These are phyloP conservation scores for Nettapus auritus DNA, from an alignment of 2,113 vertebrate genomes.

Conservation along the genomic window DNA sequence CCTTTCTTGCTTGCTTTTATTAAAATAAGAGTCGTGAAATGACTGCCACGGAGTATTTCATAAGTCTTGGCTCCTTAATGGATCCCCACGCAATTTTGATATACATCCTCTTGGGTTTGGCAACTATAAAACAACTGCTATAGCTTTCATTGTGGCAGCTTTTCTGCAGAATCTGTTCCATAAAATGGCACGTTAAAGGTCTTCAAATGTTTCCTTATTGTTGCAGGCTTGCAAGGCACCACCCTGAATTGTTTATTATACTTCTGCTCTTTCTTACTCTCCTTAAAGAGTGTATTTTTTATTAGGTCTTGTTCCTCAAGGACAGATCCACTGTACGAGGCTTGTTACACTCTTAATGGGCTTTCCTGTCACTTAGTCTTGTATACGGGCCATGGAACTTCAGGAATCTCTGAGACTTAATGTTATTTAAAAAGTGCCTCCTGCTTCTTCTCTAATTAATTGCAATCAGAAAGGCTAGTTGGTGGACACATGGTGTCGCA, in stretches of 20 bases:
- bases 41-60: neutral
- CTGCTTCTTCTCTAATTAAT: conserved; percentile 79
- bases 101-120: conserved; percentile 1
- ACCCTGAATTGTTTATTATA: neutral
- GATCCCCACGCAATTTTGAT: conserved; percentile 16
- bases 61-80: neutral
- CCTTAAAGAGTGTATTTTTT: neutral
- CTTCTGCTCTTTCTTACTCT: neutral
- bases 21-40: neutral
- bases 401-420: conserved; percentile 53
- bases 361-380: conserved; percentile 53
- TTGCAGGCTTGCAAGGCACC: conserved; percentile 28
- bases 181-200: conserved; percentile 29
- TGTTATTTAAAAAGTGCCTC: conserved; percentile 71
- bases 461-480: conserved; percentile 79
- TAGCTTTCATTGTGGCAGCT: neutral
- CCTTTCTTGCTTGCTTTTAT: conserved; percentile 18
- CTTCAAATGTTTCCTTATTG: conserved; percentile 49
- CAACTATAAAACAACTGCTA: conserved; percentile 12
- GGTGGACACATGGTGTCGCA: conserved; percentile 78
- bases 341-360: conserved; percentile 50
- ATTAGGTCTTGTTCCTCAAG: conserved; percentile 39
- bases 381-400: conserved; percentile 58
- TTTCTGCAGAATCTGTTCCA: conserved; percentile 20
- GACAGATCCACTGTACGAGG: neutral